A percentile compares a stretch with the other conserved stretches of the same genome.
Evolutionary conservation across 2,888 invertebrate genomes (phyloP).

Genomic region (Melanostoma mellinum): DNA sequence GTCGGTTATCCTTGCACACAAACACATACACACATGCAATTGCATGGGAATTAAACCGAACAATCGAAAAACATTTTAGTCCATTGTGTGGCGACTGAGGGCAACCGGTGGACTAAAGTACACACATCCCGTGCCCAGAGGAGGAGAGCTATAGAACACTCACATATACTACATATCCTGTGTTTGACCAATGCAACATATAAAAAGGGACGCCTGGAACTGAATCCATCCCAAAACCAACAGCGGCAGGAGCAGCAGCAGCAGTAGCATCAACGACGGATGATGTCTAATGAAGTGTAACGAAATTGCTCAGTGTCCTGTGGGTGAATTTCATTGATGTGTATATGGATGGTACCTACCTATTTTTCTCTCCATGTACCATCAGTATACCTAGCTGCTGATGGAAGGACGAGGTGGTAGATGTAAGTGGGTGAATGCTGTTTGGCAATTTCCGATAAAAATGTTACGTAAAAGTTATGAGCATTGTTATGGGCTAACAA

Average conservation of each 20-base stretch:
- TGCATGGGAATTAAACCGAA: slow-evolving; percentile 69
- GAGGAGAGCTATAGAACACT: background rate
- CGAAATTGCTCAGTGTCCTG: slow-evolving; percentile 74
- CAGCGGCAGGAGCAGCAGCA: slow-evolving; percentile 33
- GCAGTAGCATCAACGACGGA: slow-evolving; percentile 68
- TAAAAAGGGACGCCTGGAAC: slow-evolving; percentile 58
- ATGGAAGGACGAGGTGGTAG: slow-evolving; percentile 34
- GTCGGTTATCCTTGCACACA: slow-evolving; percentile 53
- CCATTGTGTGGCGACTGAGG: slow-evolving; percentile 69
- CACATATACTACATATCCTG: slow-evolving; percentile 34
- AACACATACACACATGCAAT: slow-evolving; percentile 30
- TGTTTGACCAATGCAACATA: slow-evolving; percentile 72
- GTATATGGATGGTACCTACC: slow-evolving; percentile 12
- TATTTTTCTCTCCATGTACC: background rate
- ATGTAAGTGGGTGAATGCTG: slow-evolving; percentile 69
- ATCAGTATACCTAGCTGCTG: background rate
- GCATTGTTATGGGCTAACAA: slow-evolving; percentile 73
- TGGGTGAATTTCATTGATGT: slow-evolving; percentile 64
- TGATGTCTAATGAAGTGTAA: slow-evolving; percentile 74
- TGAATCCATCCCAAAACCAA: slow-evolving; percentile 41
- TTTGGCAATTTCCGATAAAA: slow-evolving; percentile 73
- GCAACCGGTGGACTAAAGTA: slow-evolving; percentile 66
- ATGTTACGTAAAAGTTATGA: slow-evolving; percentile 73
- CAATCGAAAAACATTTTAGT: slow-evolving; percentile 72
- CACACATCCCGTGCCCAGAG: slow-evolving; percentile 41